Evolutionary conservation across 2,888 invertebrate genomes (phyloP), one percentile per base, ranked within the genome.

Genomic region (Gari tellinella): DNA sequence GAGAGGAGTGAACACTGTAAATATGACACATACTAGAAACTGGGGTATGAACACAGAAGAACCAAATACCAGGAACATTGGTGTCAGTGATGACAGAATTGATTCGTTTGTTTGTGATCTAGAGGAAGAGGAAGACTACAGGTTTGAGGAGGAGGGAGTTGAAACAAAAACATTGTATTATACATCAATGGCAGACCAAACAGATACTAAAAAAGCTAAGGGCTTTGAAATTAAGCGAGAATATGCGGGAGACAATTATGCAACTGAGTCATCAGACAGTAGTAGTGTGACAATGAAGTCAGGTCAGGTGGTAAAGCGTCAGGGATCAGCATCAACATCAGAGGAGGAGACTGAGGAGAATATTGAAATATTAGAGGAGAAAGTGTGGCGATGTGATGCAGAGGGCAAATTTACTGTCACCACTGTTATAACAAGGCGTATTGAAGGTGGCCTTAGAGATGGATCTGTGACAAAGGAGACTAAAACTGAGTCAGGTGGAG

Each of bases 331-430:
- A 31, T 31, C 31, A 7, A 7, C 31, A 10, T 55, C 58, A 7
- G 66, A 67, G n/a, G 52, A 61, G 15, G 60, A 40, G 2, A 31
- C 19, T 26, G 78, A 78, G 10, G 43, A 58, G 19, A 72, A 74
- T 61, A 76, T 76, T 31, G 81, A 82, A 62, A 53, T 82, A 37
- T 61, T 84, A 15, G 84, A 84, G 60, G 82, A 82, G 40, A 81
- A 75, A 46, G 74, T 77, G 7, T 77, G 81, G 69, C 55, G 73
- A 41, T 81, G 79, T 38, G 68, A 73, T 52, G 84, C 81, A 40
- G 81, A 82, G 57, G 80, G 80, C 49, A 74, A 77, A 56, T 82
- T 75, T 60, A 81, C 80, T 31, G 76, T 84, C 10, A 81, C 82
- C 46, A 84, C 81, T 21, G 73, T 81, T 8, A 82, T 67, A 0